Conservation (phyloP, 2,113 vertebrate genomes). For the Micromys minutus region DNA sequence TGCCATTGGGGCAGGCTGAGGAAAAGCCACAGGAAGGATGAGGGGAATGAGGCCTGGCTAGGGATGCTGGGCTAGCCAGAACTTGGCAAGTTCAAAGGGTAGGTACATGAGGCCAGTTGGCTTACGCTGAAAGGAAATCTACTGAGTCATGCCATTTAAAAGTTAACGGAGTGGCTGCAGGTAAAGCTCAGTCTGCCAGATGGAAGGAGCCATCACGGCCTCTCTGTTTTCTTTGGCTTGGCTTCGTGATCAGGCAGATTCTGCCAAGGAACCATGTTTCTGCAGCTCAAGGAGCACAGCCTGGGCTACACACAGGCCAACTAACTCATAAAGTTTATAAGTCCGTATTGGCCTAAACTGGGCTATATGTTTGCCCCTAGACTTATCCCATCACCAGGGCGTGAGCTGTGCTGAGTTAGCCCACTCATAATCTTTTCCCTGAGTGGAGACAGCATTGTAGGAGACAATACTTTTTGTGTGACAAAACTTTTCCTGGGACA, state of each 20-base stretch:
- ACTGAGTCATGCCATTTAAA: not conserved
- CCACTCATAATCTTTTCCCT: not conserved
- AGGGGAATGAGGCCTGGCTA: not conserved
- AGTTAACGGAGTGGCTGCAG: conserved; percentile 11
- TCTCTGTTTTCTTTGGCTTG: not conserved
- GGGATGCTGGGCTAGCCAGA: conserved; percentile 7
- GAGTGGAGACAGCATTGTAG: not conserved
- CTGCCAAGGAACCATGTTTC: not conserved
- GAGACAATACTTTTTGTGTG: not conserved
- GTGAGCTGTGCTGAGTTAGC: not conserved
- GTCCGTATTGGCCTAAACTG: not conserved
- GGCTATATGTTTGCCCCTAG: not conserved
- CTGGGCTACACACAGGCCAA: not conserved
- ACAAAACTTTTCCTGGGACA: not conserved
- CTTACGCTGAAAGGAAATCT: not conserved
- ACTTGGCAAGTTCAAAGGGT: not conserved
- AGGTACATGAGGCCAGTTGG: conserved; percentile 24
- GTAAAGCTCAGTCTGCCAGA: conserved; percentile 4
- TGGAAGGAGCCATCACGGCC: not conserved
- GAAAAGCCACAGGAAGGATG: not conserved
- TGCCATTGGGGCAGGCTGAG: not conserved
- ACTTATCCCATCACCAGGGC: not conserved
- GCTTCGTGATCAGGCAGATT: not conserved
- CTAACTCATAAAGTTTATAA: not conserved
- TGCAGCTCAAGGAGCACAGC: not conserved